Evolutionary conservation across 1,140 invertebrate species (phyloP).

Genomic region (Drosophila watanabei): DNA sequence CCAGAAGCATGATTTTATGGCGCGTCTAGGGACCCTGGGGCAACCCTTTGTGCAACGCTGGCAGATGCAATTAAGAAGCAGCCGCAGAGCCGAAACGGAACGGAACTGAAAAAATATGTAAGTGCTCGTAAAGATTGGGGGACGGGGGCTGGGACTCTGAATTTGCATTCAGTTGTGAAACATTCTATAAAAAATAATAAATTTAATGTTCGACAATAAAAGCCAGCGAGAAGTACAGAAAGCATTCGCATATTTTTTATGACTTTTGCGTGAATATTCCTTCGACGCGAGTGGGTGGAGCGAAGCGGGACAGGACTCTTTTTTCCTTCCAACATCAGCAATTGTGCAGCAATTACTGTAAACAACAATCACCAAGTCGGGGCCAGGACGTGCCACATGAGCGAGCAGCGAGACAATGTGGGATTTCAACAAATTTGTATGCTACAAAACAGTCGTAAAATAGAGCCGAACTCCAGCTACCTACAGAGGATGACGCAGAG

Average conservation of each 20-base stretch:
- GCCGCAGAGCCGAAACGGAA: slow-evolving; percentile 45
- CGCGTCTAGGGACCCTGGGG: slow-evolving; percentile 28
- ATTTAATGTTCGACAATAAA: slow-evolving; percentile 82
- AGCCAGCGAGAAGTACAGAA: slow-evolving; percentile 40
- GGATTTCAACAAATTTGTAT: slow-evolving; percentile 23
- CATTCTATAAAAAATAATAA: slow-evolving; percentile 84
- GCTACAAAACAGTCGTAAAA: slow-evolving; percentile 52
- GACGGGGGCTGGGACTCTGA: slow-evolving; percentile 34
- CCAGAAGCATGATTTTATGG: slow-evolving; percentile 55
- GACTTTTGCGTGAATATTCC: slow-evolving; percentile 73
- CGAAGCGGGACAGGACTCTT: slow-evolving; percentile 24
- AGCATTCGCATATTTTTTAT: slow-evolving; percentile 79
- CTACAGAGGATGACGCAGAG: slow-evolving; percentile 6
- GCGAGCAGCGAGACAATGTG: slow-evolving; percentile 53
- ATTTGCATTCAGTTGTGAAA: slow-evolving; percentile 84
- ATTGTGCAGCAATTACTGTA: slow-evolving; percentile 79
- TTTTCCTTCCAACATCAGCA: slow-evolving; percentile 49
- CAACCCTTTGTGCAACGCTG: slow-evolving; percentile 39
- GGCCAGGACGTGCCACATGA: slow-evolving; percentile 44
- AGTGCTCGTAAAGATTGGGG: slow-evolving; percentile 33
- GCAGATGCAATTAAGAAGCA: slow-evolving; percentile 69
- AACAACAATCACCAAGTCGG: slow-evolving; percentile 73
- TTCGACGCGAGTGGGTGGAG: slow-evolving; percentile 10
- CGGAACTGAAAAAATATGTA: slow-evolving; percentile 57
- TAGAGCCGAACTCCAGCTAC: slow-evolving; percentile 23